A percentile compares a stretch with the other conserved stretches of the same genome.
Conservation (phyloP, 2,888 invertebrate genomes). For the Luffia ferchaultella region DNA sequence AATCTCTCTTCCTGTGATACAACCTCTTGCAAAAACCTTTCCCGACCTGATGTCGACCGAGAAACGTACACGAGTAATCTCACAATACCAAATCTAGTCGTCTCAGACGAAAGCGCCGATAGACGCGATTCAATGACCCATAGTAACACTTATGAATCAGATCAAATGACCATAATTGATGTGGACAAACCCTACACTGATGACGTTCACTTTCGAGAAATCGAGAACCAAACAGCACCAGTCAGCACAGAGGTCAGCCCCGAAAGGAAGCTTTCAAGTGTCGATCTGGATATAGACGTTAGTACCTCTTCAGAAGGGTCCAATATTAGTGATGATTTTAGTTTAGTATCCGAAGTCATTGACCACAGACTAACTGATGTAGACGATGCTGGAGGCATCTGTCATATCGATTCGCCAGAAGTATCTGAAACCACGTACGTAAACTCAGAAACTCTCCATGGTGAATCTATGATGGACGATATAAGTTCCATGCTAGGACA, state of each 20-base stretch:
- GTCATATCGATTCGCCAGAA: constrained; percentile 86
- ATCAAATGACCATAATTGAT: constrained; percentile 73
- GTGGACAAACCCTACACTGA: constrained; percentile 65
- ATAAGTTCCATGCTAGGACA: constrained; percentile 78
- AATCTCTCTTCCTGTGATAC: constrained; percentile 56
- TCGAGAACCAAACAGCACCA: constrained; percentile 37
- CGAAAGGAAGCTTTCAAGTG: constrained; percentile 45
- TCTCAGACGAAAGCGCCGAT: constrained; percentile 52
- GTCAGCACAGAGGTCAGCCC: constrained; percentile 48
- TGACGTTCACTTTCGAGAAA: constrained; percentile 44
- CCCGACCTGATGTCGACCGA: constrained; percentile 36
- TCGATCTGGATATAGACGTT: constrained; percentile 58
- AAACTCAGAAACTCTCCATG: constrained; percentile 77
- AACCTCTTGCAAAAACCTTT: constrained; percentile 54
- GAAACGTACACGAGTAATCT: constrained; percentile 43
- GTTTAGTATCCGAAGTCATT: constrained; percentile 73
- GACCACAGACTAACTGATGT: constrained; percentile 55
- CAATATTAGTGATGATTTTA: constrained; percentile 75
- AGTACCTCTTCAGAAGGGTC: constrained; percentile 69
- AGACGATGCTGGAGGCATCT: constrained; percentile 66
- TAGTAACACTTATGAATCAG: constrained; percentile 66
- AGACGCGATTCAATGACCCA: constrained; percentile 49
- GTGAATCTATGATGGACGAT: constrained; percentile 82
- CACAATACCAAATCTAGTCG: constrained; percentile 56
- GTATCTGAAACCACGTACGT: constrained; percentile 75